phyloP scores from a whole-genome alignment of 23 tunicate species.

The Halocynthia aurantium region DNA sequence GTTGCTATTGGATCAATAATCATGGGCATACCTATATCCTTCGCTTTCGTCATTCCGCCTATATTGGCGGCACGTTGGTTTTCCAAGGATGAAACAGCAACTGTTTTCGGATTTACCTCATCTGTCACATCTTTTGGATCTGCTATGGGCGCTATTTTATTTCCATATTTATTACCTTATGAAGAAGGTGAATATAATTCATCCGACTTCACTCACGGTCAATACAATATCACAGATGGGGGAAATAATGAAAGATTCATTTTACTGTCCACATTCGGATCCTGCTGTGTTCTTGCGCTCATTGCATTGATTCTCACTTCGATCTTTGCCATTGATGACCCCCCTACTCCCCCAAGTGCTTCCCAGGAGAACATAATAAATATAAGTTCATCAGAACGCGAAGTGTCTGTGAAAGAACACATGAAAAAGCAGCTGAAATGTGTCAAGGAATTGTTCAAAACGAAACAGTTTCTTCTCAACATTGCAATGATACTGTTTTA shows the following conservation, averaged over 20 bases:
- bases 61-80: conserved; percentile 3
- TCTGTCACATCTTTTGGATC: neutral
- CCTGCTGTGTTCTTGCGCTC: neutral
- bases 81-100: neutral
- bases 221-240: neutral
- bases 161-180: neutral
- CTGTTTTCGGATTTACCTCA: neutral
- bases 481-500: no score
- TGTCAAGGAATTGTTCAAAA: no score
- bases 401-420: no score
- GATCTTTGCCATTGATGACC: neutral
- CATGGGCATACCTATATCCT: neutral
- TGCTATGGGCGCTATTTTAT: neutral
- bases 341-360: conserved; percentile 6
- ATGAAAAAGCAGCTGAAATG: no score
- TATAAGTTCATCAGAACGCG: no score
- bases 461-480: no score
- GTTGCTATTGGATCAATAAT: neutral
- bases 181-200: no score
- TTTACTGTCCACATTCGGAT: neutral
- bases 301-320: neutral
- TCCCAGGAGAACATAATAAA: neutral
- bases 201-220: no score
- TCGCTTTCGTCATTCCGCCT: neutral
- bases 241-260: neutral